Conservation (phyloP, 1,140 invertebrate species). For the Cotesia glomerata region DNA sequence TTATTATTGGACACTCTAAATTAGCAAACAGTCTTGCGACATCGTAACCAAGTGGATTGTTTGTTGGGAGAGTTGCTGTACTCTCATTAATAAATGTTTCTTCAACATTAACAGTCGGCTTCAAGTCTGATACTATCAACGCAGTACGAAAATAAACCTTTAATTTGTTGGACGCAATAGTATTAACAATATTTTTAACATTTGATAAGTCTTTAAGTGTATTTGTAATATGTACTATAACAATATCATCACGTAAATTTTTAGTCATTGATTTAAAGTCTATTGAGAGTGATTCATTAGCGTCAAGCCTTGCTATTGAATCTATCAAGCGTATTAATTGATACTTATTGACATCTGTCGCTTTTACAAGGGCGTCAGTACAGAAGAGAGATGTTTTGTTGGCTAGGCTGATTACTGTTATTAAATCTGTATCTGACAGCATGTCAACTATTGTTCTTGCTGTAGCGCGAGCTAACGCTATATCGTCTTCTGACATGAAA, state of each 20-base stretch:
- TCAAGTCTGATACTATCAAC: constrained; percentile 52
- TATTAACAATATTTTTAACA: constrained; percentile 43
- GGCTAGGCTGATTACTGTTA: constrained; percentile 52
- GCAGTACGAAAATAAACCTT: constrained; percentile 48
- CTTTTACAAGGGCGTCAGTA: constrained; percentile 50
- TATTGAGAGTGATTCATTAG: constrained; percentile 47
- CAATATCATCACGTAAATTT: constrained; percentile 47
- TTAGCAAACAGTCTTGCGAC: constrained; percentile 55
- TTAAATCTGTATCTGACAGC: constrained; percentile 53
- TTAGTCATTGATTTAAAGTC: constrained; percentile 47
- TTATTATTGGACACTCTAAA: constrained; percentile 49
- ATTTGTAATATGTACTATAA: constrained; percentile 58
- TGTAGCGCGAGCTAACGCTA: constrained; percentile 54
- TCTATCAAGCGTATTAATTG: constrained; percentile 54
- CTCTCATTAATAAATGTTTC: constrained; percentile 45
- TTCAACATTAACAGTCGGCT: constrained; percentile 43
- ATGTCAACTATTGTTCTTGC: constrained; percentile 59
- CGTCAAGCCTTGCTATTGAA: constrained; percentile 44
- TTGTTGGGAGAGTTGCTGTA: constrained; percentile 52
- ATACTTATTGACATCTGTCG: constrained; percentile 59
- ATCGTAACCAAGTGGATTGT: constrained; percentile 58
- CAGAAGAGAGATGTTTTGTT: constrained; percentile 45
- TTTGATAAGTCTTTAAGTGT: constrained; percentile 41
- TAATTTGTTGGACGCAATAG: constrained; percentile 41
- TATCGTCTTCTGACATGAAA: constrained; percentile 57